phyloP scores from a whole-genome alignment of 2,797 vertebrate genomes.

The Morelia viridis region DNA sequence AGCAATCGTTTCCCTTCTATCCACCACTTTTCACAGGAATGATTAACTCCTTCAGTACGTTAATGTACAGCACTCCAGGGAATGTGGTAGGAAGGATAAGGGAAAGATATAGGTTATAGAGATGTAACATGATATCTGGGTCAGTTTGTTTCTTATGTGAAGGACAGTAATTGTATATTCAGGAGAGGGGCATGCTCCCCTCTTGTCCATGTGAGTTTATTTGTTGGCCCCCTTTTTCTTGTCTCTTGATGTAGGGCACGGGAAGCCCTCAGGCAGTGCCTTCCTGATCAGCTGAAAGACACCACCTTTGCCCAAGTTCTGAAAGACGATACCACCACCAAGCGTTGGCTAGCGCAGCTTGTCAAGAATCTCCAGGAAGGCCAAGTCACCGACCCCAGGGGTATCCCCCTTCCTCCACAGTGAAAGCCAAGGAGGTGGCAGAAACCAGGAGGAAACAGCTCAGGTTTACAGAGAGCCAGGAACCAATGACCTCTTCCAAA shows the following conservation, averaged over 20 bases:
- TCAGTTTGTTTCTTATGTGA: not conserved
- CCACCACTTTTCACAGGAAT: not conserved
- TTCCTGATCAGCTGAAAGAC: constrained; percentile 98
- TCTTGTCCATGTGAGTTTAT: constrained; percentile 73
- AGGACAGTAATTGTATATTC: not conserved
- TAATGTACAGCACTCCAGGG: not conserved
- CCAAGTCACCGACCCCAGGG: constrained; percentile 92
- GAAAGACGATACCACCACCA: constrained; percentile 98
- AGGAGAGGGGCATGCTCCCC: constrained; percentile 52
- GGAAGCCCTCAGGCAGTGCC: constrained; percentile 96
- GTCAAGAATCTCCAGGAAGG: constrained; percentile 98
- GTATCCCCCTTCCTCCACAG: constrained; percentile 92
- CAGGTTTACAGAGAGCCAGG: constrained; percentile 76
- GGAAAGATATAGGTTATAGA: not conserved
- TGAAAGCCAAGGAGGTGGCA: constrained; percentile 72
- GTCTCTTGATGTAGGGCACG: constrained; percentile 86
- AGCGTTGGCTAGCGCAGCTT: constrained; percentile 97
- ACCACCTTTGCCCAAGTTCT: constrained; percentile 96
- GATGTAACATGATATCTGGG: not conserved
- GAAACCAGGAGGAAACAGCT: constrained; percentile 71
- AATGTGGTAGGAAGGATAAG: not conserved
- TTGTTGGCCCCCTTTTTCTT: constrained; percentile 74
- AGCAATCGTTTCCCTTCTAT: not conserved
- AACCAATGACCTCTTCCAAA: constrained; percentile 73
- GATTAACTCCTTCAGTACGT: not conserved